Conservation (phyloP, 2,113 vertebrate genomes). For the Alligator sinensis region DNA sequence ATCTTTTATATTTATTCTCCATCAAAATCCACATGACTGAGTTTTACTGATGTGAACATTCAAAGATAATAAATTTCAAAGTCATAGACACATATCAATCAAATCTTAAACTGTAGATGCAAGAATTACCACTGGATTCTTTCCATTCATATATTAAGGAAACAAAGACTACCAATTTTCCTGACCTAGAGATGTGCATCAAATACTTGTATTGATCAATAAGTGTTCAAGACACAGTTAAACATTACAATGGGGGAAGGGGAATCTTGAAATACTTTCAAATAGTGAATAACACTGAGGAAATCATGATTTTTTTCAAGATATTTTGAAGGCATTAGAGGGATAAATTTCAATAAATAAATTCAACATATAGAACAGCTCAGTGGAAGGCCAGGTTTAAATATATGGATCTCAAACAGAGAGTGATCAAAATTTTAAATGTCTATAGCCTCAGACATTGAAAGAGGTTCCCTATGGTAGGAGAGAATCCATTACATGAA, state of each 20-base stretch:
- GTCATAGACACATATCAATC: neutral
- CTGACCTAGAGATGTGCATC: neutral
- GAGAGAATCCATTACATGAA: neutral
- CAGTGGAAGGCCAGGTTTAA: neutral
- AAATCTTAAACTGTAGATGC: neutral
- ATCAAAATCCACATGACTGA: neutral
- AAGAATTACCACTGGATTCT: neutral
- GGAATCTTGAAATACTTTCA: neutral
- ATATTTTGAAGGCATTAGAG: neutral
- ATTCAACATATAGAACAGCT: neutral
- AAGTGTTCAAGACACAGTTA: neutral
- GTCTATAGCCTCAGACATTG: neutral
- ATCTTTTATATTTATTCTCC: conserved; percentile 1
- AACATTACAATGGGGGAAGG: neutral
- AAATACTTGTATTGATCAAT: conserved; percentile 2
- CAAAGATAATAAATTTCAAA: neutral
- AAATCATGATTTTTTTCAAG: neutral
- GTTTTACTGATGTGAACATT: neutral
- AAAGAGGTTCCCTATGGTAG: neutral
- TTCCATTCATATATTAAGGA: neutral
- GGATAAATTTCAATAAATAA: neutral
- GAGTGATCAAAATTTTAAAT: neutral
- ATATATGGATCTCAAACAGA: neutral
- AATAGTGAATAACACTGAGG: neutral
- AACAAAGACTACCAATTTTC: neutral